Conservation (phyloP, 2,888 invertebrate species). For the Eupithecia dodoneata region DNA sequence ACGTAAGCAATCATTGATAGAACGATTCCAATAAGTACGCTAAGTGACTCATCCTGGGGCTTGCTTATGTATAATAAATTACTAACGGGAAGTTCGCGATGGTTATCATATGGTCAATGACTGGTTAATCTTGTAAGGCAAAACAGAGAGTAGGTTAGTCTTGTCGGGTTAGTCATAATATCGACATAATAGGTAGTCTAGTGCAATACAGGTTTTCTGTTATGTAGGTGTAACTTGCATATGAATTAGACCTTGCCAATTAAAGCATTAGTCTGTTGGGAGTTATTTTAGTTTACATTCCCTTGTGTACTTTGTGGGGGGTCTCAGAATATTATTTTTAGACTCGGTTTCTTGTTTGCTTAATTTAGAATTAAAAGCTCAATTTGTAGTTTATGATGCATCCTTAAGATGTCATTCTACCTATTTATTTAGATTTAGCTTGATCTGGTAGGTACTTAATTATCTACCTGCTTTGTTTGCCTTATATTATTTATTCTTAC, state of each 20-base stretch:
- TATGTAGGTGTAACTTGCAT: slow-evolving; percentile 30
- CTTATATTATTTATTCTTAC: not conserved
- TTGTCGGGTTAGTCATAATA: slow-evolving; percentile 12
- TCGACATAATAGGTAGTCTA: slow-evolving; percentile 13
- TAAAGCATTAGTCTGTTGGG: slow-evolving; percentile 29
- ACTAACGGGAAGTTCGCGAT: slow-evolving; percentile 76
- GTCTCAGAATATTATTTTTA: slow-evolving; percentile 22
- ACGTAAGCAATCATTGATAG: slow-evolving; percentile 57
- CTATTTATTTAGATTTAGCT: not conserved
- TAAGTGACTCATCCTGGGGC: slow-evolving; percentile 69
- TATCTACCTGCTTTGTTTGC: not conserved
- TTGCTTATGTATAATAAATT: slow-evolving; percentile 62
- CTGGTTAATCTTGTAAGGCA: slow-evolving; percentile 53
- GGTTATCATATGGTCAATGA: slow-evolving; percentile 73
- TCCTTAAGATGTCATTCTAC: not conserved
- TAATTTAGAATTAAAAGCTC: not conserved
- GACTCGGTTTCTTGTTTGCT: no score
- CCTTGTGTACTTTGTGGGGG: slow-evolving; percentile 31
- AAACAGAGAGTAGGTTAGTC: slow-evolving; percentile 59
- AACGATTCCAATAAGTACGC: slow-evolving; percentile 28
- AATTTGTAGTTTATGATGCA: not conserved
- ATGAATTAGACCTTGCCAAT: slow-evolving; percentile 47
- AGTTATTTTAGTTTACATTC: slow-evolving; percentile 27
- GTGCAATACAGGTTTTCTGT: slow-evolving; percentile 30
- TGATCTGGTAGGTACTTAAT: not conserved